A percentile compares a stretch with the other conserved stretches of the same genome.
Evolutionary conservation across 2,113 vertebrate species (phyloP).

Genomic region (Vulpes ferrilata): DNA sequence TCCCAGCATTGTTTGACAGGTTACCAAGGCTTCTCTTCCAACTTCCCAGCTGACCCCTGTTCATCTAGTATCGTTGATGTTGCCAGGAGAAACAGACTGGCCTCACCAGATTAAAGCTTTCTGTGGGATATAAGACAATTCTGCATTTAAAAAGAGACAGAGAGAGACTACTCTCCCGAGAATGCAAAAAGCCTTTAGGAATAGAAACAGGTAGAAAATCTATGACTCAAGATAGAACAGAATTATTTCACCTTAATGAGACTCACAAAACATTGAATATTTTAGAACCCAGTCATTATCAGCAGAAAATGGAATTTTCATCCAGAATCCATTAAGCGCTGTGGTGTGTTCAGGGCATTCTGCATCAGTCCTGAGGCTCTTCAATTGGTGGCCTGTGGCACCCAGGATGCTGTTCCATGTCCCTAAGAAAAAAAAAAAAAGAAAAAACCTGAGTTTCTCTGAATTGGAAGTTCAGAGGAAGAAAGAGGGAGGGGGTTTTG

Average conservation of each 20-base stretch:
- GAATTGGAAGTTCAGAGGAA: not conserved
- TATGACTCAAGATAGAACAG: constrained; percentile 45
- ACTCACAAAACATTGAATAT: constrained; percentile 49
- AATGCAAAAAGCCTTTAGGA: constrained; percentile 64
- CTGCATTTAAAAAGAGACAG: constrained; percentile 22
- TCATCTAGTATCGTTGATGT: constrained; percentile 51
- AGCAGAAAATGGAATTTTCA: constrained; percentile 61
- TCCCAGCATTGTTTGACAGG: constrained; percentile 78
- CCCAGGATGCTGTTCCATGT: not conserved
- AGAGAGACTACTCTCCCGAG: constrained; percentile 7
- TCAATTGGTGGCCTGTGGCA: not conserved
- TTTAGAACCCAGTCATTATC: not conserved
- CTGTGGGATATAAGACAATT: constrained; percentile 55
- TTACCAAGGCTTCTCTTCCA: constrained; percentile 77
- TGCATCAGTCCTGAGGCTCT: not conserved
- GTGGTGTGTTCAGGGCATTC: not conserved
- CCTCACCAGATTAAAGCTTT: constrained; percentile 66
- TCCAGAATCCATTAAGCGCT: not conserved
- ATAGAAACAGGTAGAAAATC: constrained; percentile 66
- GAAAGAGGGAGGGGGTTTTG: not conserved
- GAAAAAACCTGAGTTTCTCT: not conserved
- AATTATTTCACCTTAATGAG: constrained; percentile 65
- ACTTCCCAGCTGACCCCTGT: constrained; percentile 72
- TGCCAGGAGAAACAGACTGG: constrained; percentile 77
- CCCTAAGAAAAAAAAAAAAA: not conserved